A percentile compares a stretch with the other conserved stretches of the same genome.
Conservation (phyloP, 2,113 vertebrate species). For the Forbesichthys agassizii region DNA sequence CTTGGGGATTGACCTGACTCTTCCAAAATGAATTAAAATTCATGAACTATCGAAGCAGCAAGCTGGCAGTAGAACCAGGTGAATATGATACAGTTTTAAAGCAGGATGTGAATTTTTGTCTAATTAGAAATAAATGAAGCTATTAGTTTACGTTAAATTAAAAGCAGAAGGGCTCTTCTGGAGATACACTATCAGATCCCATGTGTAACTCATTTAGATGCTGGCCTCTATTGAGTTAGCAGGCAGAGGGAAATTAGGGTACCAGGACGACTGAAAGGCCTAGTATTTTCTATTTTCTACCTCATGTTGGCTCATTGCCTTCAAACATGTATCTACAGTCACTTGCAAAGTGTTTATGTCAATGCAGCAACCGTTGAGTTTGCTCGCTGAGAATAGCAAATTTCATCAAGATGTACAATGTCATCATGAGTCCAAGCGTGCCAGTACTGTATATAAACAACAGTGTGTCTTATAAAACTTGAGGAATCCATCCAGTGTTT, state of each 20-base stretch:
- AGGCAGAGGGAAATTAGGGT: slow-evolving; percentile 42
- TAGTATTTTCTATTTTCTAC: slow-evolving; percentile 34
- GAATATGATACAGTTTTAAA: slow-evolving; percentile 42
- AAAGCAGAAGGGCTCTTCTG: slow-evolving; percentile 57
- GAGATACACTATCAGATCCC: slow-evolving; percentile 53
- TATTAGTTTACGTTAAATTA: slow-evolving; percentile 70
- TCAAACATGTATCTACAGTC: slow-evolving; percentile 24
- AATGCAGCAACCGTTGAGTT: slow-evolving; percentile 8
- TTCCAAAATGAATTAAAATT: slow-evolving; percentile 69
- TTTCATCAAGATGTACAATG: background rate
- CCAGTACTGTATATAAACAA: slow-evolving; percentile 16
- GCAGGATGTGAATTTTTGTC: slow-evolving; percentile 33
- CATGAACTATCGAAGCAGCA: slow-evolving; percentile 68
- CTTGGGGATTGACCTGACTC: slow-evolving; percentile 57
- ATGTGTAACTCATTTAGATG: slow-evolving; percentile 64
- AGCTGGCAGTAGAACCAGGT: slow-evolving; percentile 45
- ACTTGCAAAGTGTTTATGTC: slow-evolving; percentile 25
- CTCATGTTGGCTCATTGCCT: slow-evolving; percentile 28
- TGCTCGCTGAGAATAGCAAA: slow-evolving; percentile 14
- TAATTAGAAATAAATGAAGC: slow-evolving; percentile 64
- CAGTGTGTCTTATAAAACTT: slow-evolving; percentile 57
- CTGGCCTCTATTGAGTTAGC: slow-evolving; percentile 52
- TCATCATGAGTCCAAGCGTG: background rate
- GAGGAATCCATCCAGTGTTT: slow-evolving; percentile 62
- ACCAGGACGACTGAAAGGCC: slow-evolving; percentile 34